Base-by-base conservation (phyloP, 2,888 invertebrate species). In the Colletes collaris region DNA sequence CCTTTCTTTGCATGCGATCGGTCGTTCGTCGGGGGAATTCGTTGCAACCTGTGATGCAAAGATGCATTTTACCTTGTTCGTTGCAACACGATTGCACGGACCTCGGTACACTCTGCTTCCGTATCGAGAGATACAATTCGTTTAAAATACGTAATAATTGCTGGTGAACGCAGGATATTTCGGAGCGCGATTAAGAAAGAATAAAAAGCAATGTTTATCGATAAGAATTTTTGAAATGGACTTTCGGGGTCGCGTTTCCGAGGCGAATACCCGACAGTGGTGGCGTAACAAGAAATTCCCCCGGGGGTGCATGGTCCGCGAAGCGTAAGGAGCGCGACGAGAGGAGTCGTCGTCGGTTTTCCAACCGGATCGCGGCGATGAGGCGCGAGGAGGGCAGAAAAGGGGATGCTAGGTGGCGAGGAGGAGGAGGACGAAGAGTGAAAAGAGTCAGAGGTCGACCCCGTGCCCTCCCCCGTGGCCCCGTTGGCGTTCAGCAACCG, bases 401-500 rank as follows among this genome's bases (percentile, higher is more conserved):
- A 65, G 55, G 44, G 44, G 44, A 46, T 10, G 44, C 2, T 3
- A 3, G 44, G 44, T 6, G 8, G 44, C 69, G 64, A 44, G 58
- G 67, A 53, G 63, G 60, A 35, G 55, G 19, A 72, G 72, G 68
- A 76, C 72, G 67, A 77, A 76, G 27, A 27, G 79, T 77, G 73
- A 60, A 77, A 79, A 82, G 79, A 83, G 85, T 77, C 79, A 62
- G 83, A 85, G 82, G 76, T 78, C 74, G 80, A 80, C 63, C 59
- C 62, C 62, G 60, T 53, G 67, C 46, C 60, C 73, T 59, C 70
- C 62, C 58, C 62, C 62, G 64, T 62, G 49, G 70, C 50, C 59
- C 68, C 66, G 76, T 76, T 68, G 82, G 83, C 82, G 83, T 84
- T 83, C 83, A 83, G 89, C 87, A 87, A 89, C 89, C 89, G 89